Evolutionary conservation across 2,888 invertebrate genomes (phyloP).

Genomic region (Cyclophora punctaria): DNA sequence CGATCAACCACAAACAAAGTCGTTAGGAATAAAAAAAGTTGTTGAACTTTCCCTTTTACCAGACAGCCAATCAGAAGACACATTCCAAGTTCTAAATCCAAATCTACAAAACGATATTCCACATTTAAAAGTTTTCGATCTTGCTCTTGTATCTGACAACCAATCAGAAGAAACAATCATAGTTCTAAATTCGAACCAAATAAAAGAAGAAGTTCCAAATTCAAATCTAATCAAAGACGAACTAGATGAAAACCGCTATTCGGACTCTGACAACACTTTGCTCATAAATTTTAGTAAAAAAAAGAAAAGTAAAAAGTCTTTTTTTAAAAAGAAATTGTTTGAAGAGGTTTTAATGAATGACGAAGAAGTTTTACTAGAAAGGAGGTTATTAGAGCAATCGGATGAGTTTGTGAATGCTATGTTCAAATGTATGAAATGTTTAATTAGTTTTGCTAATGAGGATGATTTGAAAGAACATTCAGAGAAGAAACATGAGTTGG

Average conservation of each 20-base stretch:
- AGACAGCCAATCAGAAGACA: too few species aligned
- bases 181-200: not conserved
- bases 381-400: constrained; percentile 24
- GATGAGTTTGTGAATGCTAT: constrained; percentile 57
- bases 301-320: constrained; percentile 7
- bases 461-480: constrained; percentile 56
- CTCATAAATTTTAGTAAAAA: constrained; percentile 12
- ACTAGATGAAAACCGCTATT: not conserved
- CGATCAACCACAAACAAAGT: too few species aligned
- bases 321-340: constrained; percentile 19
- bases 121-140: too few species aligned
- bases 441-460: constrained; percentile 47
- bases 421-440: constrained; percentile 50
- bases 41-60: too few species aligned
- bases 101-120: too few species aligned
- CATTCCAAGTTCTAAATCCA: too few species aligned
- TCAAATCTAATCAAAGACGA: not conserved
- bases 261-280: not conserved
- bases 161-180: too few species aligned
- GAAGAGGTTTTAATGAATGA: constrained; percentile 36
- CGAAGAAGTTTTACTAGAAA: constrained; percentile 43
- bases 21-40: too few species aligned
- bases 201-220: not conserved
- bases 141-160: too few species aligned
- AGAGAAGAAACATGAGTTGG: constrained; percentile 46